Evolutionary conservation across 2,797 vertebrate genomes (phyloP), one percentile per base, ranked within the genome.

Genomic region (Oreonectes daqikongensis): DNA sequence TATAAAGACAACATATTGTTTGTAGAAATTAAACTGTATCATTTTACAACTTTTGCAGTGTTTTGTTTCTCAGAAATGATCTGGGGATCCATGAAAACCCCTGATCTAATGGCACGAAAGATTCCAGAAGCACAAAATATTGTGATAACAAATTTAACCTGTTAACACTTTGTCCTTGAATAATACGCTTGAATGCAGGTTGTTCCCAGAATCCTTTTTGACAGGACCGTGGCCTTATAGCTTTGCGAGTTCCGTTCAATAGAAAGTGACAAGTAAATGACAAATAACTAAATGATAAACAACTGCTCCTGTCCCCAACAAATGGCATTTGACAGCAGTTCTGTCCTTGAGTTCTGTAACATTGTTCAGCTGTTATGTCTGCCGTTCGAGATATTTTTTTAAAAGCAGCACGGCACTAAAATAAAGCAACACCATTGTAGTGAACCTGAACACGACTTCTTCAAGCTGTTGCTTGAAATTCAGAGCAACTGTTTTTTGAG

Each of bases 241-340:
- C 28, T 32, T 17, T 0, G 30, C 28, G 28, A 76, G 20, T 12
- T 35, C 5, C 20, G 59, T 76, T 76, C 53, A 59, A 35, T 60
- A 38, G 65, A 68, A 59, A 35, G 40, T 76, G 64, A 76, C 53
- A 68, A 53, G 40, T 48, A 68, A 59, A 68, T 75, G 64, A 75
- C 52, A 68, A 68, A 75, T 75, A 59, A 59, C 64, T 59, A 46
- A 59, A 75, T 59, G 52, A 38, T 40, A 76, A 68, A 76, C 38
- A 46, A 20, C 53, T n/a, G 30, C 64, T 35, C 7, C 40, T 67
- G 40, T 68, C 30, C 53, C 20, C 64, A 60, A 8, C n/a, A 61
- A 59, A 68, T 40, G 60, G 64, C 64, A 40, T 40, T 60, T 76
- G 64, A 60, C 40, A 68, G 57, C 38, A 65, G 57, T 26, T 68